phyloP scores from a whole-genome alignment of 2,797 vertebrate species.

The Pseudotriccus pelzelni region DNA sequence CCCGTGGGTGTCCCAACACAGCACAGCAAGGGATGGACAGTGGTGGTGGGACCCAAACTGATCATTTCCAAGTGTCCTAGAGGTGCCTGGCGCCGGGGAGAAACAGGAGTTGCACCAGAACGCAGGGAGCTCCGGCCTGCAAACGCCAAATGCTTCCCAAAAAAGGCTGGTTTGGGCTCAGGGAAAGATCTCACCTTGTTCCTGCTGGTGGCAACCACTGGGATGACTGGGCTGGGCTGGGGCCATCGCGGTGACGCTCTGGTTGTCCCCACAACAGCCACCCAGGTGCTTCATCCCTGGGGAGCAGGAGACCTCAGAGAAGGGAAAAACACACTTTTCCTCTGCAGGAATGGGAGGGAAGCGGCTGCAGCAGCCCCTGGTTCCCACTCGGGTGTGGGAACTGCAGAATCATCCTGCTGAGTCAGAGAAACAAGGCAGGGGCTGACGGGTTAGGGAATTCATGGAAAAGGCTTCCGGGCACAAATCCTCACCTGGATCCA shows the following conservation, averaged over 20 bases:
- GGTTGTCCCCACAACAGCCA: not conserved
- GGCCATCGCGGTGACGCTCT: fast-evolving
- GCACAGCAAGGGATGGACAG: not conserved
- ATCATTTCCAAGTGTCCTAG: not conserved
- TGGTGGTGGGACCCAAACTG: not conserved
- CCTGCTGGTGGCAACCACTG: not conserved
- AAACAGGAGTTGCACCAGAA: not conserved
- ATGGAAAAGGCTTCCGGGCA: not conserved
- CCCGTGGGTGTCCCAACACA: fast-evolving
- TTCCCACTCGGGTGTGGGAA: not conserved
- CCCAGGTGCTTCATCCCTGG: not conserved
- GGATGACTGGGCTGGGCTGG: fast-evolving
- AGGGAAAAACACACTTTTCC: fast-evolving
- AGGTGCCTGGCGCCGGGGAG: not conserved
- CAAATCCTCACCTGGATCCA: not conserved
- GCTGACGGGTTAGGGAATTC: not conserved
- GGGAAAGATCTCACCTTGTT: not conserved
- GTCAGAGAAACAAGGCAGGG: not conserved
- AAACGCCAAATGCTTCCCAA: not conserved
- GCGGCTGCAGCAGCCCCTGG: fast-evolving
- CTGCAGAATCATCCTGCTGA: not conserved
- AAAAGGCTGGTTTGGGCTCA: not conserved
- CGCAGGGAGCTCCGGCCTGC: fast-evolving
- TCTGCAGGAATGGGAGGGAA: fast-evolving
- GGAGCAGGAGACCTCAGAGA: not conserved